A percentile compares a stretch with the other conserved stretches of the same genome.
These are phyloP conservation scores for Philotrypesis tridentata DNA, from an alignment of 1,140 invertebrate genomes.

Conservation along the genomic window DNA sequence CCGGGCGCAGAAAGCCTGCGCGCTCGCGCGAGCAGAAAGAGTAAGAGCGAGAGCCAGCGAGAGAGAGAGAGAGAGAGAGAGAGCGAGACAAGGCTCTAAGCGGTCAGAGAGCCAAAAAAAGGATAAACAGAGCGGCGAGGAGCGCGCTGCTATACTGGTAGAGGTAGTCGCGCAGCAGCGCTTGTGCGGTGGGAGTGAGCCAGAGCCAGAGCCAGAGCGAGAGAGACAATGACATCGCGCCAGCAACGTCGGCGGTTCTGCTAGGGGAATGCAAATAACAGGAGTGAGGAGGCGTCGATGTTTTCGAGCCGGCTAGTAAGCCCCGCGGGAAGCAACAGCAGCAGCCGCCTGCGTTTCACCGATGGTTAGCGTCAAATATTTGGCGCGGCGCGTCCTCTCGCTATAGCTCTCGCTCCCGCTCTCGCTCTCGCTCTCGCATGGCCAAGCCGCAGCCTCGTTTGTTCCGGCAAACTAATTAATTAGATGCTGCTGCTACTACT, in stretches of 20 bases:
- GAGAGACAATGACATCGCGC: slow-evolving; percentile 66
- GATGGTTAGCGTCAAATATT: slow-evolving; percentile 74
- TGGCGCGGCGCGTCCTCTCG: slow-evolving; percentile 64
- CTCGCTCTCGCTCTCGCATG: slow-evolving; percentile 62
- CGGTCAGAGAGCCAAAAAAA: slow-evolving; percentile 33
- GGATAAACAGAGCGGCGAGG: slow-evolving; percentile 20
- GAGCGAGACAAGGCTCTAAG: slow-evolving; percentile 4
- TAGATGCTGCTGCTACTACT: slow-evolving; percentile 56
- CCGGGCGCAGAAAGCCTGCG: neutral
- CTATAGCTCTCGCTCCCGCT: slow-evolving; percentile 58
- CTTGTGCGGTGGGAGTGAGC: slow-evolving; percentile 38
- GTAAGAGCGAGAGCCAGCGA: no score
- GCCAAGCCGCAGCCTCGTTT: slow-evolving; percentile 60
- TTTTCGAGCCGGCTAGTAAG: slow-evolving; percentile 72
- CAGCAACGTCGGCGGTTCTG: slow-evolving; percentile 47
- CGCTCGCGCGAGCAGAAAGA: neutral
- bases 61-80: neutral
- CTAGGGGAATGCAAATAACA: slow-evolving; percentile 73
- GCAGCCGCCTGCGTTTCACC: slow-evolving; percentile 63
- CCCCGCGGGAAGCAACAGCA: slow-evolving; percentile 55
- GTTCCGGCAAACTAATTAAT: slow-evolving; percentile 67
- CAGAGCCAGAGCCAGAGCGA: no score
- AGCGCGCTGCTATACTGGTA: no score
- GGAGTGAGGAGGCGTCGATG: slow-evolving; percentile 70
- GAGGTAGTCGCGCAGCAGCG: neutral